phyloP scores from a whole-genome alignment of 1,140 invertebrate species.

The Psix sp. region DNA sequence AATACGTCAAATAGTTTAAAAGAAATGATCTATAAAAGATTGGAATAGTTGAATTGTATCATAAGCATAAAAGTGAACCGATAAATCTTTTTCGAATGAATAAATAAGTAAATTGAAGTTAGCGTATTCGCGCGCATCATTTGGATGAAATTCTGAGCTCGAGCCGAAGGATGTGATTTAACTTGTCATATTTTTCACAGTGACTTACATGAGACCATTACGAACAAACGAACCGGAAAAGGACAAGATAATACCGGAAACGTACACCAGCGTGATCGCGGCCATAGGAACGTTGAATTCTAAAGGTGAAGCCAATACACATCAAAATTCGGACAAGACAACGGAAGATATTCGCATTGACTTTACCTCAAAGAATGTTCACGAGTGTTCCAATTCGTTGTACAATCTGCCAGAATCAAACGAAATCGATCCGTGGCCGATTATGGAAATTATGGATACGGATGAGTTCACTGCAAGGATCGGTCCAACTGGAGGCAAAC shows the following conservation, averaged over 20 bases:
- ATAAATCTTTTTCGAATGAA: too few relatives aligned
- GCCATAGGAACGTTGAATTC: slow-evolving; percentile 90
- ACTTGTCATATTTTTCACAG: slow-evolving; percentile 63
- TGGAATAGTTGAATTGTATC: too few relatives aligned
- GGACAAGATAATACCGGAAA: slow-evolving; percentile 83
- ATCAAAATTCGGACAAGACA: slow-evolving; percentile 84
- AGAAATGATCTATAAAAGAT: too few relatives aligned
- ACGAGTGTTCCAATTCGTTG: slow-evolving; percentile 75
- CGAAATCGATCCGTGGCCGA: slow-evolving; percentile 81
- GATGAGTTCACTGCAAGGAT: slow-evolving; percentile 85
- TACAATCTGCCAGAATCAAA: slow-evolving; percentile 69
- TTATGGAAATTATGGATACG: slow-evolving; percentile 64
- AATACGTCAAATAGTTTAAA: too few relatives aligned
- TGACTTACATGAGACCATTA: slow-evolving; percentile 86
- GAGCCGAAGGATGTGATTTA: too few relatives aligned
- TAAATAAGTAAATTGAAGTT: too few relatives aligned
- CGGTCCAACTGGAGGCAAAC: slow-evolving; percentile 88
- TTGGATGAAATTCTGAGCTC: too few relatives aligned
- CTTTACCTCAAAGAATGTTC: slow-evolving; percentile 80
- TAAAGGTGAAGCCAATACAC: slow-evolving; percentile 88
- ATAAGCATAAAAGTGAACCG: too few relatives aligned
- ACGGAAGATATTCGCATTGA: slow-evolving; percentile 85
- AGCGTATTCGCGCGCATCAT: too few relatives aligned
- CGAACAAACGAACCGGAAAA: slow-evolving; percentile 84
- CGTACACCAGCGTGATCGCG: slow-evolving; percentile 88